These are phyloP conservation scores for Globodera rostochiensis DNA, from an alignment of 1,140 invertebrate genomes.

Conservation along the genomic window DNA sequence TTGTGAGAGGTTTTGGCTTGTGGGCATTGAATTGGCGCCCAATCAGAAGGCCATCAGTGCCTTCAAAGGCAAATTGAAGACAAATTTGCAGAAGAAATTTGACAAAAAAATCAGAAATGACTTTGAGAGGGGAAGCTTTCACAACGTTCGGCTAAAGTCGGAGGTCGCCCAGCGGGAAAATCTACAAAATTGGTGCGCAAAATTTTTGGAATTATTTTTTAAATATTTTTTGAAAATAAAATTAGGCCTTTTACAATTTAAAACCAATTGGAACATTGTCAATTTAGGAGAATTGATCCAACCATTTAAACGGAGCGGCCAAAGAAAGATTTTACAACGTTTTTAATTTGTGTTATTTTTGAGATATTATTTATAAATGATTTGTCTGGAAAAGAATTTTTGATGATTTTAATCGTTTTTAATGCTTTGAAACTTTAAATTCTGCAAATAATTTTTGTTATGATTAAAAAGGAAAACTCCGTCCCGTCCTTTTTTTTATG, in stretches of 20 bases:
- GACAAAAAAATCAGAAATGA: neutral
- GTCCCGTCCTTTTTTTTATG: no score
- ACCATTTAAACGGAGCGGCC: neutral
- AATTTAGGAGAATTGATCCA: neutral
- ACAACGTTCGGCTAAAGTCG: neutral
- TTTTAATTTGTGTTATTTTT: no score
- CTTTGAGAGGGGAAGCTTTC: neutral
- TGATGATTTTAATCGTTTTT: no score
- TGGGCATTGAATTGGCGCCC: neutral
- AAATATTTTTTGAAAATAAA: no score
- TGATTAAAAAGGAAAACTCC: no score
- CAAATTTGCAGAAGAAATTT: neutral
- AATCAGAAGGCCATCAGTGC: neutral
- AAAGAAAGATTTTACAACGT: neutral
- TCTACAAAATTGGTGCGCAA: neutral
- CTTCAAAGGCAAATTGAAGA: neutral
- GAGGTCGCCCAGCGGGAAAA: neutral
- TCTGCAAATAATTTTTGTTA: no score
- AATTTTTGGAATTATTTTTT: neutral
- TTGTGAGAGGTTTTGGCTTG: neutral
- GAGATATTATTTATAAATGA: no score
- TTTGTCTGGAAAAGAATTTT: no score
- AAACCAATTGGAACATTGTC: neutral
- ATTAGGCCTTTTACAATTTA: no score
- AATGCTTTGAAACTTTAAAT: no score